Conservation (phyloP, 2,113 vertebrate genomes). For the Ascaphus truei region DNA sequence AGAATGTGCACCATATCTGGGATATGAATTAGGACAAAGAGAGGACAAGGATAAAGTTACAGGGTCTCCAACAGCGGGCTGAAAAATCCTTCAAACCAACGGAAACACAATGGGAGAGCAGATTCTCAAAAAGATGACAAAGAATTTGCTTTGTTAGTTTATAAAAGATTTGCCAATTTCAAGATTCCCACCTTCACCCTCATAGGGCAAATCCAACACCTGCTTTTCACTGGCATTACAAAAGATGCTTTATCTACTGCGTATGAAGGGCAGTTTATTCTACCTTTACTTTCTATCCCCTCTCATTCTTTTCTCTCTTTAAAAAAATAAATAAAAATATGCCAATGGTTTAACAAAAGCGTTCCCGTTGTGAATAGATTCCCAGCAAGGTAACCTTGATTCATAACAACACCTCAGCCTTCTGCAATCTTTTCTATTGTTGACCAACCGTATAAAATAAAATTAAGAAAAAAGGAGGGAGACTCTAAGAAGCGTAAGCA, state of each 20-base stretch:
- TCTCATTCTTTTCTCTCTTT: constrained; percentile 37
- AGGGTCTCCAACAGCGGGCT: constrained; percentile 49
- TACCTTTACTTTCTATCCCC: constrained; percentile 59
- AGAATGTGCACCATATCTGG: too few species aligned
- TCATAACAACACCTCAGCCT: constrained; percentile 36
- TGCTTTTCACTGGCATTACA: constrained; percentile 57
- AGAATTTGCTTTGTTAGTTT: constrained; percentile 44
- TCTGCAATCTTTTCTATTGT: constrained; percentile 40
- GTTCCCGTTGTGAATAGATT: constrained; percentile 38
- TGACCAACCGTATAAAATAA: constrained; percentile 23
- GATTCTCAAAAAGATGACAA: constrained; percentile 58
- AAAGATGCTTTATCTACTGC: constrained; percentile 56
- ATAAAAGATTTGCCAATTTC: constrained; percentile 50
- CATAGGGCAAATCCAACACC: constrained; percentile 56
- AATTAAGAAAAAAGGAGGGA: constrained; percentile 34
- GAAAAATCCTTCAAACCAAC: constrained; percentile 57
- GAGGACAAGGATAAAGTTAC: constrained; percentile 58
- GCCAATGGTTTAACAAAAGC: constrained; percentile 53
- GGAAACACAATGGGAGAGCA: constrained; percentile 55
- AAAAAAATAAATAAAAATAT: constrained; percentile 44
- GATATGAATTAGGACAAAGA: too few species aligned
- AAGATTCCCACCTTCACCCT: constrained; percentile 56
- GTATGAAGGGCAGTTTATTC: constrained; percentile 51
- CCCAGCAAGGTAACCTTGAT: constrained; percentile 47
- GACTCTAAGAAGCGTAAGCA: not conserved